Conservation (phyloP, 2,113 vertebrate species). For the Haliaeetus leucogaster region DNA sequence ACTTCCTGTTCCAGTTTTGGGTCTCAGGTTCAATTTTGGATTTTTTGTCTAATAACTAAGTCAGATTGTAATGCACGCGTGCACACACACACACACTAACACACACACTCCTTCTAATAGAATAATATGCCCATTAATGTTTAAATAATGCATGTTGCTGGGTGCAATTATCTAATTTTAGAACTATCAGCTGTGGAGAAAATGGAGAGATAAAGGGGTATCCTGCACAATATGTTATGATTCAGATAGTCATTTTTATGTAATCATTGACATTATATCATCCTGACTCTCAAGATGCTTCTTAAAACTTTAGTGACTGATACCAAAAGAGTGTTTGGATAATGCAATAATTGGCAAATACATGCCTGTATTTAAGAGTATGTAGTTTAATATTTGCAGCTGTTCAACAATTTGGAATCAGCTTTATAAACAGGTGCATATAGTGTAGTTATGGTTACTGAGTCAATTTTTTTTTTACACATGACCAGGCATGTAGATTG, state of each 20-base stretch:
- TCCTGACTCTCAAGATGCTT: not conserved
- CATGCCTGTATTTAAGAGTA: not conserved
- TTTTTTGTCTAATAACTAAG: not conserved
- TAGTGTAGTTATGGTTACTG: not conserved
- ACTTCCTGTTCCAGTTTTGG: not conserved
- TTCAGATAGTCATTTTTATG: not conserved
- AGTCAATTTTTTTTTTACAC: not conserved
- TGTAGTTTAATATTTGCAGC: not conserved
- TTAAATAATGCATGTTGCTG: not conserved
- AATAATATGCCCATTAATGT: not conserved
- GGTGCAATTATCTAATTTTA: not conserved
- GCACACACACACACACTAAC: not conserved
- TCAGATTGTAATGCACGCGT: not conserved
- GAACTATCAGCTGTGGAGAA: not conserved
- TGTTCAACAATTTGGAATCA: not conserved
- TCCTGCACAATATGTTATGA: rapidly evolving
- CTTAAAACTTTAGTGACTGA: not conserved
- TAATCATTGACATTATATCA: not conserved
- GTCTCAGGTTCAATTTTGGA: not conserved
- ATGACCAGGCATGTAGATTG: rapidly evolving
- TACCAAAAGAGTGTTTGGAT: not conserved
- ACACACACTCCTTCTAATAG: not conserved
- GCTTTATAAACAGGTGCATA: not conserved
- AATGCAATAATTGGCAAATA: not conserved
- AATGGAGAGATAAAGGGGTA: not conserved